These are phyloP conservation scores for Paradisaea rubra DNA, from an alignment of 2,113 vertebrate species.

Conservation along the genomic window DNA sequence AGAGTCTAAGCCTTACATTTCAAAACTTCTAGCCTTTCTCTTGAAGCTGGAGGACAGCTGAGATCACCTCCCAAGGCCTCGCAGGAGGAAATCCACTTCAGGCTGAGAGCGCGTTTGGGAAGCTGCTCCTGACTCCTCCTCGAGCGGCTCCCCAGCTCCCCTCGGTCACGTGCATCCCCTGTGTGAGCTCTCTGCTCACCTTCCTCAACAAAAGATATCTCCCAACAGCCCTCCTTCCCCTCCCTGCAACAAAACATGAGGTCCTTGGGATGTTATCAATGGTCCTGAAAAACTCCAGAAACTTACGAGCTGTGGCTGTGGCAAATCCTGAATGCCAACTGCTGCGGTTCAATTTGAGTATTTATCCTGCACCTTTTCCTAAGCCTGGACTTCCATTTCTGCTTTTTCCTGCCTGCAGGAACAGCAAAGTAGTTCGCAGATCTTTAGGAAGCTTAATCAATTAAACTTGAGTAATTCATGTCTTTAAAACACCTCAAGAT, in stretches of 20 bases:
- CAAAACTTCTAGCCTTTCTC: not conserved
- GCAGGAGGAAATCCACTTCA: not conserved
- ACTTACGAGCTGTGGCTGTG: rapidly evolving
- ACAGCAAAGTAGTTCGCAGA: not conserved
- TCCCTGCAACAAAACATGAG: not conserved
- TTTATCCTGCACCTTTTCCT: not conserved
- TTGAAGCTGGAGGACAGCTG: not conserved
- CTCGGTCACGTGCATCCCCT: not conserved
- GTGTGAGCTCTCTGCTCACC: not conserved
- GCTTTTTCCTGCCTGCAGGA: not conserved
- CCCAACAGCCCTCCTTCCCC: not conserved
- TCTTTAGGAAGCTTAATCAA: not conserved
- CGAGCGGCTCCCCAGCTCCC: not conserved
- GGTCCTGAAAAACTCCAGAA: not conserved
- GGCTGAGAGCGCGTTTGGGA: not conserved
- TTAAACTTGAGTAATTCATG: not conserved
- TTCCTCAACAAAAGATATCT: not conserved
- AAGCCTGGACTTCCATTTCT: not conserved
- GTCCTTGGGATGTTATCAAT: not conserved
- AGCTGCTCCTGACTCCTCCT: not conserved
- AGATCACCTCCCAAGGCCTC: not conserved
- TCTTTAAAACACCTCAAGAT: not conserved
- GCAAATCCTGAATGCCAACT: not conserved
- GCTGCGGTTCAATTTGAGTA: not conserved
- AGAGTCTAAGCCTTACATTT: not conserved